Percentiles rank a stretch among this genome's conserved stretches.
These are phyloP conservation scores for Petromus typicus DNA, from an alignment of 2,113 vertebrate species.

Conservation along the genomic window DNA sequence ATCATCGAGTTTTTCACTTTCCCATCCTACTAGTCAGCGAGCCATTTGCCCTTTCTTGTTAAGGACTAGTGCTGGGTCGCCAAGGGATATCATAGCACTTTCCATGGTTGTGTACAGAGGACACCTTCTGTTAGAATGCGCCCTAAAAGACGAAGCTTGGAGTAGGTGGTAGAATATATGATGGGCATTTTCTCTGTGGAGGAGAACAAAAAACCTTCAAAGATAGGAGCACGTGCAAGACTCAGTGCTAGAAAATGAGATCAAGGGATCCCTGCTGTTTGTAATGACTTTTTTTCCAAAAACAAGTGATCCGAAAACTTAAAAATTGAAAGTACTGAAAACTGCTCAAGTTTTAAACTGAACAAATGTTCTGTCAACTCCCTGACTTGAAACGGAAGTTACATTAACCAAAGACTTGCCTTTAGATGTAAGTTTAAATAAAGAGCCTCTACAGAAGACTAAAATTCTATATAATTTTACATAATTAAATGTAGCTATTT, in stretches of 20 bases:
- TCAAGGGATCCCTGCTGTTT: not conserved
- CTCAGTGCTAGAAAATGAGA: not conserved
- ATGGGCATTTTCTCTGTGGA: not conserved
- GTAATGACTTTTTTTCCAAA: not conserved
- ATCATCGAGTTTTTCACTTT: not conserved
- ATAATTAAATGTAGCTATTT: slow-evolving; percentile 91
- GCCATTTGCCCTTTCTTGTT: not conserved
- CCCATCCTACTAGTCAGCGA: not conserved
- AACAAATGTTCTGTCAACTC: slow-evolving; percentile 67
- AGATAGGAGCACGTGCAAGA: not conserved
- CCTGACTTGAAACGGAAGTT: slow-evolving; percentile 78
- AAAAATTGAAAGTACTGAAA: slow-evolving; percentile 56
- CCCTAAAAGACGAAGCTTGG: not conserved
- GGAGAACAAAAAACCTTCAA: not conserved
- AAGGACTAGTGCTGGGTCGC: not conserved
- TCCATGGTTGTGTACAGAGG: not conserved
- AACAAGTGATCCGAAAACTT: not conserved
- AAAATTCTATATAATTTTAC: slow-evolving; percentile 91
- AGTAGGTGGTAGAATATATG: not conserved
- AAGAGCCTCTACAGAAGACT: slow-evolving; percentile 83
- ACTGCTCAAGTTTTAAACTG: slow-evolving; percentile 75
- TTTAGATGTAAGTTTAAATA: slow-evolving; percentile 87
- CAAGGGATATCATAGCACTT: not conserved
- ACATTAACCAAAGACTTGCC: slow-evolving; percentile 83
- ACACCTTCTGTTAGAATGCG: not conserved